Conservation (phyloP, 2,113 vertebrate species). For the Grammomys dolichurus region DNA sequence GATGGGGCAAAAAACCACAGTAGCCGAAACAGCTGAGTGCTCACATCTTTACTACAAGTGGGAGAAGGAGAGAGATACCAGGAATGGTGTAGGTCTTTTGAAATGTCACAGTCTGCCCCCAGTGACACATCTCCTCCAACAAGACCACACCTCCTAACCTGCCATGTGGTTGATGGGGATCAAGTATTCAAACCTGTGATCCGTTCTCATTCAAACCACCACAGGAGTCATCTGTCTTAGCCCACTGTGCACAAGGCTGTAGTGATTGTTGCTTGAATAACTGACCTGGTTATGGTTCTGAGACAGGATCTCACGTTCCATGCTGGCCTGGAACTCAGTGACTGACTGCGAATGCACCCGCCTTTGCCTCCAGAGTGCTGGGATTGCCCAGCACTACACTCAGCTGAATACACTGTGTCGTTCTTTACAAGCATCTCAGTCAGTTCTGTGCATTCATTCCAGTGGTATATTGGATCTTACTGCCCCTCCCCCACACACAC, state of each 20-base stretch:
- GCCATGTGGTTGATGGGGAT: neutral
- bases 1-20: neutral
- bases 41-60: neutral
- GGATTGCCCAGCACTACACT: too few relatives aligned
- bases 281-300: neutral
- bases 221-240: neutral
- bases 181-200: neutral
- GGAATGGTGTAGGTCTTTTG: neutral
- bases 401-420: neutral
- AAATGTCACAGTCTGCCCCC: neutral
- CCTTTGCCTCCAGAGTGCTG: neutral
- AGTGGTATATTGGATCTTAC: neutral
- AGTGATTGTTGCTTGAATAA: neutral
- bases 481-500: too few relatives aligned
- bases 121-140: neutral
- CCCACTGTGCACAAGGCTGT: neutral
- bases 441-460: neutral
- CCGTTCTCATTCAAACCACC: neutral
- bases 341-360: too few relatives aligned
- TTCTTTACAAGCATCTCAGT: neutral
- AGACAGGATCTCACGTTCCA: neutral
- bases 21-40: neutral
- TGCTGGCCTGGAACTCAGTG: neutral
- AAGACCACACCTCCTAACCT: neutral
- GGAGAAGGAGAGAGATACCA: neutral